Evolutionary conservation across 1,140 invertebrate species (phyloP).

Genomic region (Manduca sexta): DNA sequence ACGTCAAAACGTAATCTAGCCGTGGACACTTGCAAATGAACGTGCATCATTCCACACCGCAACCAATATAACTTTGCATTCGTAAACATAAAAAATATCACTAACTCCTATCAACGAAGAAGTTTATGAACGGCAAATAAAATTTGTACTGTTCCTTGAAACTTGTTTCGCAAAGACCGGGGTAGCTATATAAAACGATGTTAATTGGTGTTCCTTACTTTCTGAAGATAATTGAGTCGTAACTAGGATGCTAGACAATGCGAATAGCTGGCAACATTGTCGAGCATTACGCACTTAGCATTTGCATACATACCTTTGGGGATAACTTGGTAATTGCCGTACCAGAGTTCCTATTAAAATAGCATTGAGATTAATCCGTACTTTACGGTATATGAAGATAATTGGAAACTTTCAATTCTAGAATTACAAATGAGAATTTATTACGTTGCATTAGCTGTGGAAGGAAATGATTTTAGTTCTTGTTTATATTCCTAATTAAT

Average conservation of each 20-base stretch:
- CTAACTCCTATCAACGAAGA: neutral
- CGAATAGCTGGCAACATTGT: conserved; percentile 29
- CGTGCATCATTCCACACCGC: conserved; percentile 23
- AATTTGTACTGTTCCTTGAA: conserved; percentile 7
- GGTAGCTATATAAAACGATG: conserved; percentile 35
- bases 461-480: too few relatives aligned
- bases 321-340: conserved; percentile 28
- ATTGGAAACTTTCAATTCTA: too few relatives aligned
- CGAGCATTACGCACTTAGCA: conserved; percentile 20
- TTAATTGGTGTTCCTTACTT: conserved; percentile 42
- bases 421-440: neutral
- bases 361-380: conserved; percentile 16
- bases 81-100: conserved; percentile 9
- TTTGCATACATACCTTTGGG: conserved; percentile 26
- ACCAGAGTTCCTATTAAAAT: conserved; percentile 21
- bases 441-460: neutral
- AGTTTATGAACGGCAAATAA: conserved; percentile 10
- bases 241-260: conserved; percentile 35
- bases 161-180: conserved; percentile 17
- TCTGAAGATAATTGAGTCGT: conserved; percentile 41
- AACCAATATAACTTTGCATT: conserved; percentile 1
- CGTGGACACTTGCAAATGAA: conserved; percentile 37
- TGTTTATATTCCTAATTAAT: too few relatives aligned
- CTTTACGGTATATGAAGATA: neutral
- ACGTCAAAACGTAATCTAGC: conserved; percentile 33